A percentile compares a stretch with the other conserved stretches of the same genome.
Evolutionary conservation across 2,888 invertebrate species (phyloP).

Genomic region (Flexamia atlantica): DNA sequence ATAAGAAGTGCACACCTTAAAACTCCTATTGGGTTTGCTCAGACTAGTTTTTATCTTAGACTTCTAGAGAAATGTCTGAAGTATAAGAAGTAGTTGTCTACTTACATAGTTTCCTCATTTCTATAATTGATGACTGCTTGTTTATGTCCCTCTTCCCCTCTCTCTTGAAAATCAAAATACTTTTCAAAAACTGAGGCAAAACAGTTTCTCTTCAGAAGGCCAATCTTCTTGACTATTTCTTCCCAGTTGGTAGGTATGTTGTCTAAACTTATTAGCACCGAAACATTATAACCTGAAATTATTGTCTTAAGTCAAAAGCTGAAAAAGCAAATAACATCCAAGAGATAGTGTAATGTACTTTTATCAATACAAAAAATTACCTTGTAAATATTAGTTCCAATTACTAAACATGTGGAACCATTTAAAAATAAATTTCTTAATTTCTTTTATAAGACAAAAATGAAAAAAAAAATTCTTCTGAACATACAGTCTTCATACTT

Average conservation of each 20-base stretch:
- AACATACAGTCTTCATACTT: no score
- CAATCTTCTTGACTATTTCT: conserved; percentile 92
- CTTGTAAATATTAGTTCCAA: no score
- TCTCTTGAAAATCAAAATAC: conserved; percentile 98
- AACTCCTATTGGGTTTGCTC: not conserved
- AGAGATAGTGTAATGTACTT: no score
- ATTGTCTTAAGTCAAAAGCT: no score
- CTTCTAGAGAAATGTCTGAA: not conserved
- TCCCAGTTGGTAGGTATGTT: conserved; percentile 95
- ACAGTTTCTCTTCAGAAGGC: conserved; percentile 97
- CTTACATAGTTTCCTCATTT: conserved; percentile 98
- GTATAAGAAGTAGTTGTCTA: conserved; percentile 67
- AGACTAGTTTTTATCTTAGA: not conserved
- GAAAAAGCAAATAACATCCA: no score
- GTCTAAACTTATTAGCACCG: conserved; percentile 94
- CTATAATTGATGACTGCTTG: conserved; percentile 99
- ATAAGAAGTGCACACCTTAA: not conserved
- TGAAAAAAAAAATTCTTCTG: no score
- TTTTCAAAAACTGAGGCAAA: conserved; percentile 99
- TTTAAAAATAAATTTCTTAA: no score
- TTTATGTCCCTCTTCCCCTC: conserved; percentile 93
- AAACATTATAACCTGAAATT: conserved; percentile 92
- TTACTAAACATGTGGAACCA: no score
- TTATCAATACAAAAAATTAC: no score
- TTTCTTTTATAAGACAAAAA: no score